Conservation (phyloP, 2,888 invertebrate genomes). For the Agriopis leucophaearia region DNA sequence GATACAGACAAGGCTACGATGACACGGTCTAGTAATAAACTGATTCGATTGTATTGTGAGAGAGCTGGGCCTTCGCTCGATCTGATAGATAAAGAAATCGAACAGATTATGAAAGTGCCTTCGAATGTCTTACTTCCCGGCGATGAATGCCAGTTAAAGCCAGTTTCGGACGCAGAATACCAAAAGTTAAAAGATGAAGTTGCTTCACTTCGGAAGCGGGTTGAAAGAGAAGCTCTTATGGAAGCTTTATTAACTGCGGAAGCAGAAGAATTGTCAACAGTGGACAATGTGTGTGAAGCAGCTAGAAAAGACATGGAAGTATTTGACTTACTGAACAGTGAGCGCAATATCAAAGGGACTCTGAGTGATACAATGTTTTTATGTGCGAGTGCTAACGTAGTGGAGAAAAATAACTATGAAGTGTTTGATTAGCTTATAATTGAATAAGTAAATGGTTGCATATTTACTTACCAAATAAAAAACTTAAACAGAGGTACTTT, state of each 20-base stretch:
- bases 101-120: conserved; percentile 71
- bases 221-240: conserved; percentile 76
- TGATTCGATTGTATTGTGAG: conserved; percentile 73
- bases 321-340: conserved; percentile 65
- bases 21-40: conserved; percentile 71
- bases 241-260: conserved; percentile 73
- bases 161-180: conserved; percentile 70
- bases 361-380: conserved; percentile 67
- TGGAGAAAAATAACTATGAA: conserved; percentile 52
- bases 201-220: conserved; percentile 62
- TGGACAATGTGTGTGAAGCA: conserved; percentile 73
- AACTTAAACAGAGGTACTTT: too few species aligned
- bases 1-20: conserved; percentile 74
- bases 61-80: conserved; percentile 71
- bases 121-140: conserved; percentile 73
- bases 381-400: conserved; percentile 68
- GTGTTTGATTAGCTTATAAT: conserved; percentile 24
- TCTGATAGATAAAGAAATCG: conserved; percentile 74
- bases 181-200: conserved; percentile 73
- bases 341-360: conserved; percentile 59
- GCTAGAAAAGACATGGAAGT: conserved; percentile 77
- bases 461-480: background rate
- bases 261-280: conserved; percentile 70
- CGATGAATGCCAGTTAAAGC: conserved; percentile 73
- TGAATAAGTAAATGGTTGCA: background rate